Percentiles rank a stretch among this genome's conserved stretches.
Conservation (phyloP, 2,888 invertebrate genomes). For the Brassicogethes aeneus region DNA sequence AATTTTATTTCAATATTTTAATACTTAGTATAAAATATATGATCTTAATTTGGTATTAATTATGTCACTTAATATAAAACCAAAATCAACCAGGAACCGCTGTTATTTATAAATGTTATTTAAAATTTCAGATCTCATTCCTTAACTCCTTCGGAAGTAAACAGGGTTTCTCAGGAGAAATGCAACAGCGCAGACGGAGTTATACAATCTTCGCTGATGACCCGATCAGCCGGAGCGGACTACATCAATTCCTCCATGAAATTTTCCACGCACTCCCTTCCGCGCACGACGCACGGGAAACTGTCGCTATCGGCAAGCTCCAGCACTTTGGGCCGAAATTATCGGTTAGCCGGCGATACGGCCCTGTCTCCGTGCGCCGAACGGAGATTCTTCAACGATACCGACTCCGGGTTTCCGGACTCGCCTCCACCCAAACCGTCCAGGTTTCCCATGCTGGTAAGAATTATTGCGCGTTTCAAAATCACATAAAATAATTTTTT, state of each 20-base stretch:
- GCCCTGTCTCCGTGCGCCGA: slow-evolving; percentile 50
- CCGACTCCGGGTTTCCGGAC: slow-evolving; percentile 48
- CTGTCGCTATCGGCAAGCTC: slow-evolving; percentile 47
- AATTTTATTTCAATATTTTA: too few species aligned
- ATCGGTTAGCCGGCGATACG: slow-evolving; percentile 53
- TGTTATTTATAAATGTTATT: neutral
- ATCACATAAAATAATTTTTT: too few species aligned
- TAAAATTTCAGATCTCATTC: slow-evolving; percentile 63
- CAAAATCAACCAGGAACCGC: too few species aligned
- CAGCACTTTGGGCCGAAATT: slow-evolving; percentile 39
- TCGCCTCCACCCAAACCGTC: slow-evolving; percentile 55
- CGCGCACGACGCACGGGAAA: slow-evolving; percentile 41
- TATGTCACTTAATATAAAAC: too few species aligned
- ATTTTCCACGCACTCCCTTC: slow-evolving; percentile 52
- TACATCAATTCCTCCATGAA: slow-evolving; percentile 33
- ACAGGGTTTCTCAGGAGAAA: slow-evolving; percentile 45
- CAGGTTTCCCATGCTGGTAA: slow-evolving; percentile 47
- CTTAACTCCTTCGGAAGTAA: slow-evolving; percentile 55
- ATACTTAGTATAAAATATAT: too few species aligned
- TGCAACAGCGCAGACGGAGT: slow-evolving; percentile 65
- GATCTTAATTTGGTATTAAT: too few species aligned
- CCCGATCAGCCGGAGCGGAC: slow-evolving; percentile 38
- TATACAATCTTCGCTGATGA: slow-evolving; percentile 46
- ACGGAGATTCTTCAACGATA: slow-evolving; percentile 45
- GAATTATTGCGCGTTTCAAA: too few species aligned